Conservation (phyloP, 1,140 invertebrate genomes). For the Drosophila insularis region DNA sequence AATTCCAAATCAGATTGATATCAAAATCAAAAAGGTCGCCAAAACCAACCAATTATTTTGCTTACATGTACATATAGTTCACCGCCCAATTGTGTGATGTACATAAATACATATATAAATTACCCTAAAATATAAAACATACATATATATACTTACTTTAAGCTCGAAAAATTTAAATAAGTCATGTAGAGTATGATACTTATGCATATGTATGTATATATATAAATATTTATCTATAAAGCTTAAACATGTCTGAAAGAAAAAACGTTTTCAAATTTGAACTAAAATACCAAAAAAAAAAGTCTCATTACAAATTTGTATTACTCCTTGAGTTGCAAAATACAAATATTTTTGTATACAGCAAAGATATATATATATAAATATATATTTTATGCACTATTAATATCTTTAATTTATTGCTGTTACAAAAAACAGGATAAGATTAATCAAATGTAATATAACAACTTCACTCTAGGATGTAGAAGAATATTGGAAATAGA, state of each 20-base stretch:
- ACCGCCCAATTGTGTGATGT: constrained; percentile 17
- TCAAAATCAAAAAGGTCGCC: no score
- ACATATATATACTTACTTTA: constrained; percentile 7
- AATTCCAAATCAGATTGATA: no score
- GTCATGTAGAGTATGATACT: constrained; percentile 12
- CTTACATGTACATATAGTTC: background rate
- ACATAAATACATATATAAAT: constrained; percentile 28
- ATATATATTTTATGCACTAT: constrained; percentile 22
- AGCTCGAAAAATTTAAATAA: constrained; percentile 12
- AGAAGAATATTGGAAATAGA: constrained; percentile 16
- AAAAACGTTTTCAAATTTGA: background rate
- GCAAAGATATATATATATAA: constrained; percentile 6
- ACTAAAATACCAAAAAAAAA: no score
- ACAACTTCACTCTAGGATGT: constrained; percentile 40
- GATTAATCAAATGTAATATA: constrained; percentile 65
- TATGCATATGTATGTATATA: constrained; percentile 24
- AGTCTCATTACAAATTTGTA: no score
- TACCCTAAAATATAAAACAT: constrained; percentile 19
- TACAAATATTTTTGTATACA: constrained; percentile 8
- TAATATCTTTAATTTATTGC: constrained; percentile 44
- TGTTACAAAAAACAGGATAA: constrained; percentile 38
- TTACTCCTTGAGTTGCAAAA: constrained; percentile 44
- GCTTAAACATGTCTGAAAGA: background rate
- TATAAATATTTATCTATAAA: constrained; percentile 1
- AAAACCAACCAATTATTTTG: background rate